Conservation (phyloP, 2,797 vertebrate genomes). For the Pteronotus mesoamericanus region DNA sequence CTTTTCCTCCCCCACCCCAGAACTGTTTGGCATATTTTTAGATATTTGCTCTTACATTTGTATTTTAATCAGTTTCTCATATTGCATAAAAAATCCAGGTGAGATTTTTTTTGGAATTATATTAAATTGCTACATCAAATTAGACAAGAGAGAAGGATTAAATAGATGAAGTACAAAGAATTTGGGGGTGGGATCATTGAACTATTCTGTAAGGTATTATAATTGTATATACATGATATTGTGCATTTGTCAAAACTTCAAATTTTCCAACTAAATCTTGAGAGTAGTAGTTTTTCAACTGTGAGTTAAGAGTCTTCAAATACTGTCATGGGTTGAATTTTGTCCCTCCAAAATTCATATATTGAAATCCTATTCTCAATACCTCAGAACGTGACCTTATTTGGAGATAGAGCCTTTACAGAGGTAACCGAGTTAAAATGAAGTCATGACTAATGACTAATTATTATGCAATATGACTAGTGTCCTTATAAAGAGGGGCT, state of each 20-base stretch:
- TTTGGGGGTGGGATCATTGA: neutral
- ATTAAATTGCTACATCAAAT: neutral
- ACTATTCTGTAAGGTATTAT: neutral
- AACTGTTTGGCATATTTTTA: neutral
- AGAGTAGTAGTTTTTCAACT: neutral
- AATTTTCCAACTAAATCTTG: neutral
- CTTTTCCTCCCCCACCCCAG: neutral
- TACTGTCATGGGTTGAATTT: neutral
- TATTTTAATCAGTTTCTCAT: conserved; percentile 21
- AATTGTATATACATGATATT: neutral
- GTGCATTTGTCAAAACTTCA: neutral
- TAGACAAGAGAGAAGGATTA: neutral
- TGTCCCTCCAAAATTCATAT: neutral
- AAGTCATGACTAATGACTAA: too few relatives aligned
- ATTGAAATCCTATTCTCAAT: neutral
- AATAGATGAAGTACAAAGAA: neutral
- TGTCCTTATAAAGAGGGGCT: neutral
- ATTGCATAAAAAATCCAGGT: neutral
- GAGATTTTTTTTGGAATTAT: neutral
- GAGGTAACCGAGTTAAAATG: neutral
- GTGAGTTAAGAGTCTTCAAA: neutral
- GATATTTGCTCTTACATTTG: neutral
- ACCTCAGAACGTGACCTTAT: neutral
- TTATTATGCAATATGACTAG: too few relatives aligned
- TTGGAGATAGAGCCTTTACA: neutral